These are phyloP conservation scores for Poeciliopsis presidionis DNA, from an alignment of 2,797 vertebrate species.

Conservation along the genomic window DNA sequence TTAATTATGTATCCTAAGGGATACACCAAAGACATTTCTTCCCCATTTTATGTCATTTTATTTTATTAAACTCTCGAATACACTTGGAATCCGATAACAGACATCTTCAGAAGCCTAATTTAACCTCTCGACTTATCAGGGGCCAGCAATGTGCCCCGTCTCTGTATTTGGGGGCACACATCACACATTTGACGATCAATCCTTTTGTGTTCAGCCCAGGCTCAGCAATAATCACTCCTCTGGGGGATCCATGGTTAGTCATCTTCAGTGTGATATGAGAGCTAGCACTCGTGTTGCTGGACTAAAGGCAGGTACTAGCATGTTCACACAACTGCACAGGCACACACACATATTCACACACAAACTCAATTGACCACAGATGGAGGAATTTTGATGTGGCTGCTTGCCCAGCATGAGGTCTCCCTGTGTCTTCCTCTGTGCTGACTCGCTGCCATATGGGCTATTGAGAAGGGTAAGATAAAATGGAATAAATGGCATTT, in stretches of 20 bases:
- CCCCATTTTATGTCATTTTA: background rate
- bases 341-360: conserved; percentile 1
- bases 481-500: conserved; percentile 81
- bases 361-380: conserved; percentile 72
- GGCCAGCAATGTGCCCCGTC: background rate
- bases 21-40: background rate
- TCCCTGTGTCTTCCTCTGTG: conserved; percentile 72
- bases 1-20: conserved; percentile 10
- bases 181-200: conserved; percentile 49
- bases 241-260: conserved; percentile 43
- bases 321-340: background rate
- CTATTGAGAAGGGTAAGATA: conserved; percentile 75
- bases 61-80: background rate
- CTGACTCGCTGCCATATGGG: conserved; percentile 75
- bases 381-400: conserved; percentile 81
- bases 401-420: conserved; percentile 69
- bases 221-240: conserved; percentile 54
- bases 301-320: conserved; percentile 56
- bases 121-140: conserved; percentile 23
- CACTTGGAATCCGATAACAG: background rate
- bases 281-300: conserved; percentile 52
- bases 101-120: conserved; percentile 1
- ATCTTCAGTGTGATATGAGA: conserved; percentile 50
- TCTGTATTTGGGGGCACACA: conserved; percentile 29
- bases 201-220: conserved; percentile 37